phyloP scores from a whole-genome alignment of 1,140 invertebrate genomes.

The Agrilus planipennis region DNA sequence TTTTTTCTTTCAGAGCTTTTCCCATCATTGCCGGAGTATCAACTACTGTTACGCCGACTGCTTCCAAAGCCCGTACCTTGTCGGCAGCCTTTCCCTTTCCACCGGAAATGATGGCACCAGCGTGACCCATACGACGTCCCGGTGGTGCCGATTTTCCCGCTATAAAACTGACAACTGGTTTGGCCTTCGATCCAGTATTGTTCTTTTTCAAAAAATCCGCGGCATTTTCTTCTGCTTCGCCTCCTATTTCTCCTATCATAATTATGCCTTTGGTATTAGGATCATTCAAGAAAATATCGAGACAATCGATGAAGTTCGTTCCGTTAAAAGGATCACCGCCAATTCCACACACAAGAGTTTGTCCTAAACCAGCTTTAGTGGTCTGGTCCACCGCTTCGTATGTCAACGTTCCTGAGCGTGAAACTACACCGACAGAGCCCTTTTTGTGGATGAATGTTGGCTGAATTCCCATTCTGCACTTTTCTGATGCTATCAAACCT shows the following conservation, averaged over 20 bases:
- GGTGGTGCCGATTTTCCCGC: constrained; percentile 95
- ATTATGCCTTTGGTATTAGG: constrained; percentile 93
- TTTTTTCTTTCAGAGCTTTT: constrained; percentile 68
- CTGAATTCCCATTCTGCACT: constrained; percentile 99
- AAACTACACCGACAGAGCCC: constrained; percentile 90
- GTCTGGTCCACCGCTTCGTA: constrained; percentile 98
- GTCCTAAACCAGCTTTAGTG: constrained; percentile 81
- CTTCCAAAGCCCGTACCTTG: constrained; percentile 90
- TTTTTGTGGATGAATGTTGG: constrained; percentile 91
- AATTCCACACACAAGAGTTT: constrained; percentile 95
- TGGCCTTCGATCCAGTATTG: constrained; percentile 82
- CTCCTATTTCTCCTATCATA: constrained; percentile 97
- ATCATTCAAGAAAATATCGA: constrained; percentile 92
- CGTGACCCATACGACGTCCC: constrained; percentile 96
- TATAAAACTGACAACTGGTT: constrained; percentile 97
- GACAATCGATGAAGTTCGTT: constrained; percentile 97
- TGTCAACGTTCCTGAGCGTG: constrained; percentile 93
- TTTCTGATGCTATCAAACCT: constrained; percentile 87
- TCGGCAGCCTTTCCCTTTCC: constrained; percentile 94
- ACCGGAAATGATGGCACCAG: constrained; percentile 96
- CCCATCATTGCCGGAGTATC: constrained; percentile 95
- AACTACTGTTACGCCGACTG: constrained; percentile 86
- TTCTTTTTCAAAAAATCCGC: constrained; percentile 85
- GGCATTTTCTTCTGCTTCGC: constrained; percentile 89
- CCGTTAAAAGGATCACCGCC: constrained; percentile 99